Base-by-base conservation (phyloP, 1,140 invertebrate species). In the Piezodorus guildinii region DNA sequence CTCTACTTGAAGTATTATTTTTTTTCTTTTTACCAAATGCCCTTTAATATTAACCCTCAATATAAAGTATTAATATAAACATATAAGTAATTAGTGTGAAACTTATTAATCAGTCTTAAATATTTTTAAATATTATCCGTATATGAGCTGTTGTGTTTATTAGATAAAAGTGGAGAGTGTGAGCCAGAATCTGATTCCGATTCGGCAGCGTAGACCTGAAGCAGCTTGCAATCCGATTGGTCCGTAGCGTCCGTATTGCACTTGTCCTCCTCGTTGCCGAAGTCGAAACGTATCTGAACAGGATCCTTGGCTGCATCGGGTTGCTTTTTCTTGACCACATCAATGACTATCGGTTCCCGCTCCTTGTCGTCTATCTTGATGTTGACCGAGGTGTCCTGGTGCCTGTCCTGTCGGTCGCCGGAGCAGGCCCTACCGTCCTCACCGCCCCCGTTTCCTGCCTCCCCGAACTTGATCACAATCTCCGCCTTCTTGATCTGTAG, bases 401-500 rank as follows among this genome's bases (percentile, higher is more conserved):
- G 61, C 19, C 69, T 68, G 23, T 68, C 66, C 44, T 66, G 64
- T 10, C 62, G 56, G 21, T 66, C 62, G 1, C 60, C 49, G 19
- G 34, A 59, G 30, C 60, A 46, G n/a, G 54, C 46, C 12, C 34
- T 39, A 12, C 66, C 44, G 49, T 67, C 65, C 10, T 56, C 56
- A 9, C 60, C 49, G 3, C 27, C 61, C 3, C 46, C 56, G 49
- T 63, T 61, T 15, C 60, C 66, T 30, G 62, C 59, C 54, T 67
- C 66, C 2, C 68, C 70, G 64, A 72, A 72, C 64, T 72, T 70
- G 21, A 72, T 72, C 23, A 72, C 71, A 49, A 72, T 72, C 68
- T 71, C 71, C 16, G 71, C 70, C 21, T 70, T 72, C 63, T 72
- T 72, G n/a, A 72, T 72, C 65, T 71, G 70, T 15, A 72, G 61